These are phyloP conservation scores for Xerus inauris DNA, from an alignment of 2,113 vertebrate genomes.

Conservation along the genomic window DNA sequence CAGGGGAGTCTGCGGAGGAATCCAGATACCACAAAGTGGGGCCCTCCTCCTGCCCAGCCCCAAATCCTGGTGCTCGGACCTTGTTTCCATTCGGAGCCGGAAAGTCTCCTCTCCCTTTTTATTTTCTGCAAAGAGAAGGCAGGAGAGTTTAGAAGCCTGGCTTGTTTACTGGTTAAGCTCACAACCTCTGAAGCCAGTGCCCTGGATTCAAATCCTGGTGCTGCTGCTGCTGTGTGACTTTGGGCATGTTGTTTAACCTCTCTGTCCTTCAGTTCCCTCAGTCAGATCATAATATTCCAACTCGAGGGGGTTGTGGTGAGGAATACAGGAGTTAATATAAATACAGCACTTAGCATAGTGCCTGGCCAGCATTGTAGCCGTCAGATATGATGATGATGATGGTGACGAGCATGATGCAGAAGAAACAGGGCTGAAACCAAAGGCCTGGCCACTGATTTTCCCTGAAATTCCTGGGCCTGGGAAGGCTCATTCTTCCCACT, in stretches of 20 bases:
- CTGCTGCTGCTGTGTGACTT: background rate
- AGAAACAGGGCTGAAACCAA: background rate
- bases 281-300: background rate
- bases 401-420: too few species aligned
- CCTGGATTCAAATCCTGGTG: background rate
- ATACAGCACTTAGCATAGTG: background rate
- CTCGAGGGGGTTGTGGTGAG: background rate
- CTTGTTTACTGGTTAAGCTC: background rate
- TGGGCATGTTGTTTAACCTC: too few species aligned
- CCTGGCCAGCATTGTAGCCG: background rate
- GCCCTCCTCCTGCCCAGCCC: background rate
- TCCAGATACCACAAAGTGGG: background rate
- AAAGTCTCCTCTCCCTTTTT: slow-evolving; percentile 56
- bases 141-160: background rate
- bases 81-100: slow-evolving; percentile 49
- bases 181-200: background rate
- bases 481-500: background rate
- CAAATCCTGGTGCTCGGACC: slow-evolving; percentile 18
- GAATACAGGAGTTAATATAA: too few species aligned
- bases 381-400: background rate
- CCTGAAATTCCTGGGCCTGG: too few species aligned
- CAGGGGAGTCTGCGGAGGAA: background rate
- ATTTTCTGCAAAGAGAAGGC: slow-evolving; percentile 59
- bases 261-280: too few species aligned
- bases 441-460: background rate